Evolutionary conservation across 2,888 invertebrate genomes (phyloP).

Genomic region (Serripes groenlandicus): DNA sequence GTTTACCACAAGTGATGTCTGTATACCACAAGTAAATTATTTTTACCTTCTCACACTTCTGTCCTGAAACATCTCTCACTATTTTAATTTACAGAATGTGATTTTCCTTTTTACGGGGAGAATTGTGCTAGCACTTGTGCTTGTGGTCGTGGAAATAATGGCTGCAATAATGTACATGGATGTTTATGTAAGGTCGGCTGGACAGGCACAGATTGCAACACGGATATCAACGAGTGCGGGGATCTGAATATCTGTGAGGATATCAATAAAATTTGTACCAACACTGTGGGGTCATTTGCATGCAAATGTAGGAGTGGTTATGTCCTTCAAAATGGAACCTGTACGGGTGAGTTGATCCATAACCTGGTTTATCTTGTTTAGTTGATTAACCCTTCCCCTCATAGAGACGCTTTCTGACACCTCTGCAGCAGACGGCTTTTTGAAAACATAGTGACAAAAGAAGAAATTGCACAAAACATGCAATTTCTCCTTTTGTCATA

Average conservation of each 20-base stretch:
- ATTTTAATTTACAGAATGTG: slow-evolving; percentile 46
- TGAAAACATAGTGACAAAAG: too few relatives aligned
- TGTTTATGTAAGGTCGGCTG: slow-evolving; percentile 58
- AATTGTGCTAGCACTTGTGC: slow-evolving; percentile 47
- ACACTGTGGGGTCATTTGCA: slow-evolving; percentile 59
- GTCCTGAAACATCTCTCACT: background rate
- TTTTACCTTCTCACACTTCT: too few relatives aligned
- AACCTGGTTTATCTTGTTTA: too few relatives aligned
- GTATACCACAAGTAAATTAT: too few relatives aligned
- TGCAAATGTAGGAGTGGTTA: slow-evolving; percentile 61
- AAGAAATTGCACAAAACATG: too few relatives aligned
- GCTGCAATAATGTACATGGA: slow-evolving; percentile 55
- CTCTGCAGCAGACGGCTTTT: too few relatives aligned
- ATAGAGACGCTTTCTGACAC: too few relatives aligned
- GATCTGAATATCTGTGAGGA: slow-evolving; percentile 48
- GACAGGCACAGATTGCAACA: slow-evolving; percentile 50
- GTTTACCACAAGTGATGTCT: too few relatives aligned
- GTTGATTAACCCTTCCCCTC: too few relatives aligned
- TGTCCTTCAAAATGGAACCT: slow-evolving; percentile 23
- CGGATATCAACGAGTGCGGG: slow-evolving; percentile 57
- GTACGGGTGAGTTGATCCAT: too few relatives aligned
- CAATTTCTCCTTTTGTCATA: too few relatives aligned
- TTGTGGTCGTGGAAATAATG: slow-evolving; percentile 41
- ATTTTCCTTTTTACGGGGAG: slow-evolving; percentile 46
- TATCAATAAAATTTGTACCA: slow-evolving; percentile 60